Base-by-base conservation (phyloP, 2,113 vertebrate genomes). In the Oreochromis aureus region DNA sequence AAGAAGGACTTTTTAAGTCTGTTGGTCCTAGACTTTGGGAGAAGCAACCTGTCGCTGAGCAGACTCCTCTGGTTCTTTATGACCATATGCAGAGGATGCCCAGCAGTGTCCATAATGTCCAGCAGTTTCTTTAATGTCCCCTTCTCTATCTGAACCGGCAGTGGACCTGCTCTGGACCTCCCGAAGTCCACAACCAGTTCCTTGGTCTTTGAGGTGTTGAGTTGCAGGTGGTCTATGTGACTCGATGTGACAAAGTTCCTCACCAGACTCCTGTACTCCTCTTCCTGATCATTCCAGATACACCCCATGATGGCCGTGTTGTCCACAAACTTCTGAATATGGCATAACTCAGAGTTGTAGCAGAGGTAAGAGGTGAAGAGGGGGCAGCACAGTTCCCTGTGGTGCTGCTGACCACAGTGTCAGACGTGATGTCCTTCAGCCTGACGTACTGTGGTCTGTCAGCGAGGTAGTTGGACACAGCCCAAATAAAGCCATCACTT, bases 401-500 rank as follows among this genome's bases (percentile, higher is more conserved):
- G 55, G 55, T 8, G 4, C 55, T 1, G 55, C 55, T 58, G 55
- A 58, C 7, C 55, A 22, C 53, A 22, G n/a, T 2, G 2, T 58
- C 12, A 27, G 24, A 58, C 24, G 0, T 58, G 55, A 1, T 3
- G 22, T 58, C 55, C 24, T 58, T 27, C 12, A 55, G 46, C 46
- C 16, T 1, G 2, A 53, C 8, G 10, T 3, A 11, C 54, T 55
- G 10, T 12, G n/a, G 10, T 55, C 54, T 55, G 54, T 55, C 54
- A 55, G 54, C 6, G 2, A 55, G 54, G 54, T 6, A 27, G 55
- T 58, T 6, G 11, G 19, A 39, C 34, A 22, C 63, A 22, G n/a
- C 63, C 7, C 63, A 0, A 22, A 13, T 39, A 22, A 2, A 12
- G 3, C 53, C 53, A 10, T 10, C 53, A 1, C 61, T 1, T 30